Base-by-base conservation (phyloP, 2,888 invertebrate genomes). In the Calliphora vomitoria region DNA sequence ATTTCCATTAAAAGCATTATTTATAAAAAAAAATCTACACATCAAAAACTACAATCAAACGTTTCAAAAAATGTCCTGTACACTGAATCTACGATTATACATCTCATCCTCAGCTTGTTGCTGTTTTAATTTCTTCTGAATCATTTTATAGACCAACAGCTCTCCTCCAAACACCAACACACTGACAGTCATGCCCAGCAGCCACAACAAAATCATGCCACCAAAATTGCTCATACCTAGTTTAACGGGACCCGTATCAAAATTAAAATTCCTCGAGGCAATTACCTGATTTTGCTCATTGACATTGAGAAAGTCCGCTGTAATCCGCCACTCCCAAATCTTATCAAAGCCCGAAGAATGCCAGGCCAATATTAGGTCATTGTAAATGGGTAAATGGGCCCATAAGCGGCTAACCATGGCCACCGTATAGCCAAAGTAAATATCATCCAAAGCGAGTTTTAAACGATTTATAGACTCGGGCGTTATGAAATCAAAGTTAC, bases 351-450 rank as follows among this genome's bases (percentile, higher is more conserved):
- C 96, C 6, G 95, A 95, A 88, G 96, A 95, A 83, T 95, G 95
- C 74, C 96, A 93, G 44, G 94, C 93, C 3, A 95, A 94, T 25
- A 96, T 93, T 13, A 96, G 93, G 47, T 93, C 91, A 90, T 95
- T 95, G 11, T 95, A 92, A 89, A 94, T 94, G 4, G 94, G 93
- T 3, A 95, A 94, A 78, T 95, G 94, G 0, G 95, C 94, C 66
- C 96, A 96, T 89, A 95, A 95, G 89, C 96, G 96, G 6, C 95
- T 94, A 85, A 95, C 92, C 95, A 95, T 95, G 0, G 95, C 93
- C 3, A 95, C 95, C 85, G 95, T 95, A 79, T 95, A 95, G 88
- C 95, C 95, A 92, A 94, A 96, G 90, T 96, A 96, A 80, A 96
- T 94, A 90, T 96, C 95, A 90, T 96, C 95, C 25, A 94, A 90